Conservation (phyloP, 2,888 invertebrate species). For the Suillia variegata region DNA sequence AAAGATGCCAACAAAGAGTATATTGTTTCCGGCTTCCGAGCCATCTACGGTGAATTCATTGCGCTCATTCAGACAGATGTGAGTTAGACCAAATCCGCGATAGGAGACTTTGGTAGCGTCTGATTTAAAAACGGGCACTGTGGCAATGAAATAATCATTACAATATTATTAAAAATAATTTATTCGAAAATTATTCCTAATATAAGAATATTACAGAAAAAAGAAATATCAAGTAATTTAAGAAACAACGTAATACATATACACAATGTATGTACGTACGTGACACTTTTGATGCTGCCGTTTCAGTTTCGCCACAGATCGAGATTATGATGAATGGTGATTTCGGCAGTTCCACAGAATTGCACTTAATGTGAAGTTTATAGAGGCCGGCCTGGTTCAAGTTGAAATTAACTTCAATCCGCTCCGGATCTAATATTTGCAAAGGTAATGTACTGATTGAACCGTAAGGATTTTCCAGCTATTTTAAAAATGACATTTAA, state of each 20-base stretch:
- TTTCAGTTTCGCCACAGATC: slow-evolving; percentile 41
- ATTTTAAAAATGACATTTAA: not conserved
- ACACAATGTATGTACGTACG: slow-evolving; percentile 17
- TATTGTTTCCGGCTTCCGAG: slow-evolving; percentile 76
- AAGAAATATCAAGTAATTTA: no score
- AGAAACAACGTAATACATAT: no score
- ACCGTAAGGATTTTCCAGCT: slow-evolving; percentile 53
- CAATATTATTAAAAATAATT: no score
- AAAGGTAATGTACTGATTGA: slow-evolving; percentile 37
- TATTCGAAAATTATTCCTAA: not conserved
- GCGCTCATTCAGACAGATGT: slow-evolving; percentile 49
- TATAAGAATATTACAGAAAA: not conserved
- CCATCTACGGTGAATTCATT: slow-evolving; percentile 58
- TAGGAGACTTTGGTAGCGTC: slow-evolving; percentile 51
- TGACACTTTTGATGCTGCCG: slow-evolving; percentile 26
- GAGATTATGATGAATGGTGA: slow-evolving; percentile 56
- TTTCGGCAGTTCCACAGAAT: slow-evolving; percentile 50
- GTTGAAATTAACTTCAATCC: slow-evolving; percentile 44
- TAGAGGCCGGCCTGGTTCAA: slow-evolving; percentile 51
- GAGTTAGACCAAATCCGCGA: slow-evolving; percentile 50
- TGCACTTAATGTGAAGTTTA: slow-evolving; percentile 56
- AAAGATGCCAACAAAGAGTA: slow-evolving; percentile 92
- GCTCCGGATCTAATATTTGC: slow-evolving; percentile 52
- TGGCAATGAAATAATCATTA: not conserved
- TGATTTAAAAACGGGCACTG: slow-evolving; percentile 48